Evolutionary conservation across 2,113 vertebrate species (phyloP).

Genomic region (Hypomesus transpacificus): DNA sequence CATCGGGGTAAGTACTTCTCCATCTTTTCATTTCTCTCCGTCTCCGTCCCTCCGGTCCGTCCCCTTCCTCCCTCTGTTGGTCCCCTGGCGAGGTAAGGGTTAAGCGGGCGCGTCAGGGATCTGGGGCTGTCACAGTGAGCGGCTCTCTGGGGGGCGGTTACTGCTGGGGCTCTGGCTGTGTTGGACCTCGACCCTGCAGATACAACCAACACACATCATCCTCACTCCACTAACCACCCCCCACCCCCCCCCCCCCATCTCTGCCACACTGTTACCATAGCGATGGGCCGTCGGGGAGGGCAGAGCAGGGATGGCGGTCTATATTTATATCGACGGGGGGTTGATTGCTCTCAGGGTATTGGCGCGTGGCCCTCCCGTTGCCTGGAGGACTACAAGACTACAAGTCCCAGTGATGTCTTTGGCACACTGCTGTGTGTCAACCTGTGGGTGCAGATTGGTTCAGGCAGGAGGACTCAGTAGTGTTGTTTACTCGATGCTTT

Average conservation of each 20-base stretch:
- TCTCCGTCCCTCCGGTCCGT: not conserved
- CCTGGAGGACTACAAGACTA: not conserved
- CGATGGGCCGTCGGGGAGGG: conserved; percentile 26
- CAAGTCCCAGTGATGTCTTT: not conserved
- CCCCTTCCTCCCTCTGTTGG: not conserved
- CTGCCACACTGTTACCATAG: conserved; percentile 28
- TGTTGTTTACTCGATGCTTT: too few species aligned
- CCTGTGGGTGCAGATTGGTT: too few species aligned
- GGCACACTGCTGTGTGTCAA: too few species aligned
- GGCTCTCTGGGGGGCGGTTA: not conserved
- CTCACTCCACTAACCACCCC: conserved; percentile 17
- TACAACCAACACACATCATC: too few species aligned
- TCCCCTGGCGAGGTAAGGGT: not conserved
- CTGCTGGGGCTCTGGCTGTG: conserved; percentile 10
- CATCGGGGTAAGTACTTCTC: too few species aligned
- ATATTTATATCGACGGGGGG: conserved; percentile 26
- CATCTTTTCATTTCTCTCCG: not conserved
- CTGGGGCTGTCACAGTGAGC: not conserved
- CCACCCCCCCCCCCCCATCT: not conserved
- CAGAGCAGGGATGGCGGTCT: conserved; percentile 29
- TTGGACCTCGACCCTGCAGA: not conserved
- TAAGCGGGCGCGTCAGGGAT: too few species aligned
- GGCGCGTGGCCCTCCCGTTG: too few species aligned
- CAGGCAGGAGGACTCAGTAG: too few species aligned
- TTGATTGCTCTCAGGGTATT: not conserved